Percentiles rank a stretch among this genome's conserved stretches.
These are phyloP conservation scores for Microtus ochrogaster DNA, from an alignment of 2,113 vertebrate species.

Conservation along the genomic window DNA sequence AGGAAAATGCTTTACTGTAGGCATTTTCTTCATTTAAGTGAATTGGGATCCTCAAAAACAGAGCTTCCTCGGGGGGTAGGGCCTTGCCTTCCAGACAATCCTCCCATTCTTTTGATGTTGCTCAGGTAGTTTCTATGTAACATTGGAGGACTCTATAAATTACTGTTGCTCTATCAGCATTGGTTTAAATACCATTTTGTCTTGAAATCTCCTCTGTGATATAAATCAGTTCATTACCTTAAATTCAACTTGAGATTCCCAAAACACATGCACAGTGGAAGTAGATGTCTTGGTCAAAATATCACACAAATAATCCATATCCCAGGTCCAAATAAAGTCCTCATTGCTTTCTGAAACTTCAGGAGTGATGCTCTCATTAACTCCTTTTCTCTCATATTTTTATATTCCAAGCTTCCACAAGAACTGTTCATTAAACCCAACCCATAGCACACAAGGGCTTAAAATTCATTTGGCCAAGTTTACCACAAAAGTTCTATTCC, in stretches of 20 bases:
- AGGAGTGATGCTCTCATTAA: not conserved
- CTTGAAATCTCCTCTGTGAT: not conserved
- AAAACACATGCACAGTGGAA: not conserved
- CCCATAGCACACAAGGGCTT: not conserved
- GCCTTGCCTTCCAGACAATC: not conserved
- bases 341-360: not conserved
- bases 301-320: not conserved
- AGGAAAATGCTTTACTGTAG: not conserved
- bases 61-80: not conserved
- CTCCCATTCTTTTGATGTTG: not conserved
- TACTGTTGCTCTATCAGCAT: not conserved
- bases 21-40: not conserved
- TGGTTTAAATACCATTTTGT: not conserved
- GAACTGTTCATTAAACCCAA: not conserved
- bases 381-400: not conserved
- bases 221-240: not conserved
- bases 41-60: not conserved
- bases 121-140: not conserved
- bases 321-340: not conserved
- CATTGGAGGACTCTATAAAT: not conserved
- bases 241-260: not conserved
- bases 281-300: not conserved
- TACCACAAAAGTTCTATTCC: not conserved
- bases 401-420: not conserved
- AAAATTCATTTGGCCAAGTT: not conserved